Percentiles rank a stretch among this genome's conserved stretches.
Conservation (phyloP, 2,113 vertebrate genomes). For the Papio anubis region DNA sequence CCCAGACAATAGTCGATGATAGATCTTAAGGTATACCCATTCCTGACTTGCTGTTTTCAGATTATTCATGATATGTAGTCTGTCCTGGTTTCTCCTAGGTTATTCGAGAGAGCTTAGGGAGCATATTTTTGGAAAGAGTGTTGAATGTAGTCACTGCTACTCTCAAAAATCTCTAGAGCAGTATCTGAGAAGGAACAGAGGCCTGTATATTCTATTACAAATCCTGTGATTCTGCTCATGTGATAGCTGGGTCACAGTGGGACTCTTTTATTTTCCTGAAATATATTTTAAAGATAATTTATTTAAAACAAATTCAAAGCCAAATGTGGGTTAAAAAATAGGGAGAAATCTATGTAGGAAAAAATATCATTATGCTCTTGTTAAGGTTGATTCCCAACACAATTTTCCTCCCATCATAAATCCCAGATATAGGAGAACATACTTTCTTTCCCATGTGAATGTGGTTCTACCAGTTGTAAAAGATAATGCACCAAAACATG, state of each 20-base stretch:
- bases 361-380: not conserved
- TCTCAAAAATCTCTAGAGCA: not conserved
- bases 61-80: not conserved
- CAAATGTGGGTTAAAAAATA: not conserved
- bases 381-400: not conserved
- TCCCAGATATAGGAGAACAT: not conserved
- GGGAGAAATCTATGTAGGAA: not conserved
- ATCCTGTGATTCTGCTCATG: not conserved
- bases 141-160: not conserved
- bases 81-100: not conserved
- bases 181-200: not conserved
- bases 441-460: not conserved
- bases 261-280: not conserved
- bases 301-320: constrained; percentile 9
- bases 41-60: not conserved
- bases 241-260: not conserved
- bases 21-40: not conserved
- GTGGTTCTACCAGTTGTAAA: not conserved
- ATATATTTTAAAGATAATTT: not conserved
- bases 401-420: not conserved
- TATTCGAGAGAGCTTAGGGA: not conserved
- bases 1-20: not conserved
- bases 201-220: not conserved
- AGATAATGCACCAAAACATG: not conserved
- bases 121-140: not conserved